phyloP scores from a whole-genome alignment of 2,888 invertebrate genomes.

The Chesias legatella region DNA sequence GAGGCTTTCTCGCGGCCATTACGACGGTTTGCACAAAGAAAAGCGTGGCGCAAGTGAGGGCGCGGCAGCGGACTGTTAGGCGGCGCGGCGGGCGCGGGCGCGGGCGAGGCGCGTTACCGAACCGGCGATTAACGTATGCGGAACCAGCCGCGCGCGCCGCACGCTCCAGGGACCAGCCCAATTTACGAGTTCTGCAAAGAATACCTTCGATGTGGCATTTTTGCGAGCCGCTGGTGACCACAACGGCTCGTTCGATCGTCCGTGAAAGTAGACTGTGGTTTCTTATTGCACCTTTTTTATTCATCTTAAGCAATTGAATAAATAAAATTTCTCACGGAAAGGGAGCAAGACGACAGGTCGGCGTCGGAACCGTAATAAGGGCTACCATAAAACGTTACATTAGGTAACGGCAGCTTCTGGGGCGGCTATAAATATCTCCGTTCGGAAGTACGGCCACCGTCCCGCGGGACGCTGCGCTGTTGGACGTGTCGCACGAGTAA shows the following conservation, averaged over 20 bases:
- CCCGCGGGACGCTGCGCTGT: slow-evolving; percentile 68
- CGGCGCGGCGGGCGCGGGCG: slow-evolving; percentile 33
- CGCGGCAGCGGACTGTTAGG: slow-evolving; percentile 26
- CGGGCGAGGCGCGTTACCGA: slow-evolving; percentile 27
- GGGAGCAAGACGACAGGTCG: slow-evolving; percentile 52
- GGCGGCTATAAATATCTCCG: slow-evolving; percentile 79
- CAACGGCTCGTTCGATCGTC: slow-evolving; percentile 29
- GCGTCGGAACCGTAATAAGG: slow-evolving; percentile 75
- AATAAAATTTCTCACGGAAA: slow-evolving; percentile 51
- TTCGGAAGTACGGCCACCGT: slow-evolving; percentile 76
- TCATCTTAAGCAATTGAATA: slow-evolving; percentile 52
- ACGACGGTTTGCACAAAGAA: slow-evolving; percentile 63
- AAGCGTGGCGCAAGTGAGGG: slow-evolving; percentile 49
- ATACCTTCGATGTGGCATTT: slow-evolving; percentile 67
- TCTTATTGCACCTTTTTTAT: slow-evolving; percentile 41
- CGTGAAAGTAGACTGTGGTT: slow-evolving; percentile 26
- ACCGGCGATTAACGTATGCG: slow-evolving; percentile 65
- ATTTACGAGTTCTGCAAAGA: slow-evolving; percentile 77
- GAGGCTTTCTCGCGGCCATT: slow-evolving; percentile 78
- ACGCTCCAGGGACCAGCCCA: slow-evolving; percentile 45
- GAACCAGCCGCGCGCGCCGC: slow-evolving; percentile 39
- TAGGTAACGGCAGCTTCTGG: slow-evolving; percentile 79
- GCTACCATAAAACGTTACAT: slow-evolving; percentile 79
- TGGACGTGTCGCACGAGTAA: slow-evolving; percentile 76
- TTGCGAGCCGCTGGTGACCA: slow-evolving; percentile 63